Evolutionary conservation across 2,888 invertebrate genomes (phyloP).

Genomic region (Ichneumon xanthorius): DNA sequence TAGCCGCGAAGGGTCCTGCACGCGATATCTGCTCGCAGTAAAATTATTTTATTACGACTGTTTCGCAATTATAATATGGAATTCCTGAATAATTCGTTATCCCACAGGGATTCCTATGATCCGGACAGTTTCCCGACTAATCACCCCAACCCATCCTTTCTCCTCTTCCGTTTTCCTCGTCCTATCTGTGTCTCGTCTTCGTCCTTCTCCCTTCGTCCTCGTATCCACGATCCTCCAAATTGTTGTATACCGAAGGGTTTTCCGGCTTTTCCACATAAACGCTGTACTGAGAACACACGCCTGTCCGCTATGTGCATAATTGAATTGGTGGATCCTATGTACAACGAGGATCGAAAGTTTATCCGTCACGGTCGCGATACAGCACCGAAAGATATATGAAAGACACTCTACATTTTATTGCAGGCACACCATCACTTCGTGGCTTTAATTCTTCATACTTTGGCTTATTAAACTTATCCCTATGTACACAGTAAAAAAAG

Average conservation of each 20-base stretch:
- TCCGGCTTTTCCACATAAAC: slow-evolving; percentile 1
- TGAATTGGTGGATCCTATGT: slow-evolving; percentile 18
- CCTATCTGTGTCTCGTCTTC: neutral
- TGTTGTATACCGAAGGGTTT: slow-evolving; percentile 41
- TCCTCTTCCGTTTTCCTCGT: slow-evolving; percentile 4
- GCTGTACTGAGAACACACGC: slow-evolving; percentile 9
- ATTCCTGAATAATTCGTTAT: slow-evolving; percentile 57
- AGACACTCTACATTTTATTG: neutral
- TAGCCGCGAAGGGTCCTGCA: neutral
- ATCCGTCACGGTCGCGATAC: neutral
- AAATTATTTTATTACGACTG: slow-evolving; percentile 58
- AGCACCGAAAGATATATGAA: neutral
- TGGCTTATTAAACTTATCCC: neutral
- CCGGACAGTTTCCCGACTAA: slow-evolving; percentile 53
- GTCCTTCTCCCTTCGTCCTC: slow-evolving; percentile 37
- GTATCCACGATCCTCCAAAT: slow-evolving; percentile 51
- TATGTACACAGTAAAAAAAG: neutral
- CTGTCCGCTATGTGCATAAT: slow-evolving; percentile 26
- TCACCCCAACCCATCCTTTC: slow-evolving; percentile 10
- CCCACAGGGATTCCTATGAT: neutral
- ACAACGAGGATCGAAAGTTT: slow-evolving; percentile 3
- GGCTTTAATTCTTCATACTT: neutral
- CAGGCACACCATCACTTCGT: neutral
- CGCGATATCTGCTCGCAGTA: slow-evolving; percentile 38
- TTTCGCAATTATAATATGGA: slow-evolving; percentile 57